Conservation (phyloP, 2,888 invertebrate species). For the Corythucha ciliata region DNA sequence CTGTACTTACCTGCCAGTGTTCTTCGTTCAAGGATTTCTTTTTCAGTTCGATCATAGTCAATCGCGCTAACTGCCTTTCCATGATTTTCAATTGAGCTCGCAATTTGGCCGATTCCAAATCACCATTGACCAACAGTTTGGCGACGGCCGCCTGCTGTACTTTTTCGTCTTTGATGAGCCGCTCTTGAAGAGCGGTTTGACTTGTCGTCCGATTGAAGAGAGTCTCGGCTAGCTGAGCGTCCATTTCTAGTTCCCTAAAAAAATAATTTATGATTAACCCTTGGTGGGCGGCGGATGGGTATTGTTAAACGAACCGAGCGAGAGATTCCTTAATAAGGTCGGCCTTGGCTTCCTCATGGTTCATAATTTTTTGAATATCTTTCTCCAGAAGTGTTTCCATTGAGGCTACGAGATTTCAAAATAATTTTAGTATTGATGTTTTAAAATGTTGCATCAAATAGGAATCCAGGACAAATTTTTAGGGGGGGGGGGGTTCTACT, state of each 20-base stretch:
- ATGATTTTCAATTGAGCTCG: conserved; percentile 59
- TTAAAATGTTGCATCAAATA: neutral
- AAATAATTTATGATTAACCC: neutral
- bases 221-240: conserved; percentile 45
- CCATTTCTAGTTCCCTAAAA: conserved; percentile 51
- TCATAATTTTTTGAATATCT: conserved; percentile 53
- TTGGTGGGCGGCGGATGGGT: neutral
- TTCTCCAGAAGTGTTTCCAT: conserved; percentile 62
- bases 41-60: conserved; percentile 64
- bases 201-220: conserved; percentile 44
- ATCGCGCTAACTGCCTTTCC: conserved; percentile 58
- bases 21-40: conserved; percentile 56
- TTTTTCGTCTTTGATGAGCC: conserved; percentile 57
- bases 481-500: no score
- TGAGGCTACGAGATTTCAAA: conserved; percentile 43
- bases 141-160: conserved; percentile 64
- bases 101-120: conserved; percentile 65
- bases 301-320: conserved; percentile 47
- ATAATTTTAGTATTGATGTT: neutral
- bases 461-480: no score
- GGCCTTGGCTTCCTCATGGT: conserved; percentile 51
- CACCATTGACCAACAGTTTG: conserved; percentile 59
- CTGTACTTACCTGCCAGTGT: conserved; percentile 52
- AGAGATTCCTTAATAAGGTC: conserved; percentile 52
- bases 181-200: conserved; percentile 50